Evolutionary conservation across 2,113 vertebrate species (phyloP).

Genomic region (Gorsachius goisagi): DNA sequence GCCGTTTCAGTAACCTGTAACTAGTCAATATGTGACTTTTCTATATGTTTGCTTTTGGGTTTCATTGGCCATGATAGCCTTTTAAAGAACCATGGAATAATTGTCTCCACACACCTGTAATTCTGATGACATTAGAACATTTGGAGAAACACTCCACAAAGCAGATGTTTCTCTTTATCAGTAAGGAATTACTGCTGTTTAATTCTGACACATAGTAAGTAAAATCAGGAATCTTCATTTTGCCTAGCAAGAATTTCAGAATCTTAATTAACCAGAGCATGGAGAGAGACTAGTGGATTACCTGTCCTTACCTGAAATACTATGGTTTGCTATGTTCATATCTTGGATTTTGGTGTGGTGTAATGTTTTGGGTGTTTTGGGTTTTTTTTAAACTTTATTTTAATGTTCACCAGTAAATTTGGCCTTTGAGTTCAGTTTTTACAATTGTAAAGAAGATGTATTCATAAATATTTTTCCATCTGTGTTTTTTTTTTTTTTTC

Average conservation of each 20-base stretch:
- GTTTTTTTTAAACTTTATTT: not conserved
- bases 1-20: not conserved
- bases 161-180: not conserved
- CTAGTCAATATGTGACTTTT: not conserved
- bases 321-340: fast-evolving
- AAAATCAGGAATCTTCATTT: not conserved
- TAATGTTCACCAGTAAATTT: not conserved
- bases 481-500: not conserved
- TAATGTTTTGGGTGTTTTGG: not conserved
- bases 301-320: not conserved
- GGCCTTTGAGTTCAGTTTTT: not conserved
- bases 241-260: not conserved
- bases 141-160: not conserved
- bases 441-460: not conserved
- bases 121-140: not conserved
- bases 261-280: not conserved
- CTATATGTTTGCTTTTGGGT: not conserved
- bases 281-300: not conserved
- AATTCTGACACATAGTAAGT: not conserved
- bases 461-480: not conserved
- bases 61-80: not conserved
- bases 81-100: not conserved
- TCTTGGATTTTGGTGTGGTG: not conserved
- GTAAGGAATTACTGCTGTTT: not conserved
- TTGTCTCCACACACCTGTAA: not conserved